Base-by-base conservation (phyloP, 2,888 invertebrate genomes). In the Junonia oenone region DNA sequence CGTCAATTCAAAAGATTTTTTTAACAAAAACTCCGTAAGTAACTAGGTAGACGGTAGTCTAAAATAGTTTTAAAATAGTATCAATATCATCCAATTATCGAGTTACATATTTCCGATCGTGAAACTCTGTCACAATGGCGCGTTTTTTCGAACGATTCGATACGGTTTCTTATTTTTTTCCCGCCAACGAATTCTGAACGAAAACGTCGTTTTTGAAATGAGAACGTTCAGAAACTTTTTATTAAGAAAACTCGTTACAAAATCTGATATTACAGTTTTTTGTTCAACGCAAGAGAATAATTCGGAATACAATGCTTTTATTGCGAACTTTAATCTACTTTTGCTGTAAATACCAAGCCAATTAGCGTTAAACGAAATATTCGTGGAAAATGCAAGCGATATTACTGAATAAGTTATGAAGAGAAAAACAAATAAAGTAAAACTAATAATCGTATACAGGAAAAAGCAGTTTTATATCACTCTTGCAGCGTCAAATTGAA, bases 81-180 rank as follows among this genome's bases (percentile, higher is more conserved):
- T 0, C 6, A 17, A 5, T 40, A 15, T 2, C 19, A n/a, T 37
- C n/a, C 17, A 6, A 19, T 4, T 4, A 37, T 8, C 14, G 4
- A 15, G n/a, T 40, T 40, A 40, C 19, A 6, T 37, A 37, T 51
- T 47, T 40, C 29, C 13, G n/a, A 51, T 17, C 11, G 9, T 6
- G 9, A 38, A 38, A 31, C 13, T 14, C 56, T 60, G 53, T 50
- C 60, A 62, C 62, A 62, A 60, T 66, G 51, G 47, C 63, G 59
- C 63, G 27, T 59, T 51, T 46, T 64, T 63, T 49, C 29, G n/a
- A 14, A 22, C 59, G 53, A 65, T 68, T 68, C 45, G 67, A 29
- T 45, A 58, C 63, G 61, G 65, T 66, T 68, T 67, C 65, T 62
- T 58, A 61, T 61, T 62, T 62, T 55, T 50, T 47, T 47, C 29